Conservation (phyloP, 2,113 vertebrate genomes). For the Alligator sinensis region DNA sequence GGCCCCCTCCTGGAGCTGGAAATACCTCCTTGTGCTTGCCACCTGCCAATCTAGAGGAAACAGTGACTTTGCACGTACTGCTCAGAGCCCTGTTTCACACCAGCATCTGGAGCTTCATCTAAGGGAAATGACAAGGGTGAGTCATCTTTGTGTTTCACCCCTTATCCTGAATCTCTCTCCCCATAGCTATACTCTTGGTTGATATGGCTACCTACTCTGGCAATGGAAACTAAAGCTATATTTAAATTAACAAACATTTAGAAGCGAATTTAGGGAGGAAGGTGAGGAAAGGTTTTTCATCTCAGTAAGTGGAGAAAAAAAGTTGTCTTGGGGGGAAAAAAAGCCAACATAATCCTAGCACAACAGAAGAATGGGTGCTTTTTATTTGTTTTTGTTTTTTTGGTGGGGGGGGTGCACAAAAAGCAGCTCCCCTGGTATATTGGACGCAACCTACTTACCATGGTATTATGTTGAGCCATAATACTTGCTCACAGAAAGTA, state of each 20-base stretch:
- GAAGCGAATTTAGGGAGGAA: neutral
- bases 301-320: neutral
- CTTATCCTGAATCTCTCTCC: no score
- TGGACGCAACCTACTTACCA: neutral
- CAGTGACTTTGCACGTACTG: no score
- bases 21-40: no score
- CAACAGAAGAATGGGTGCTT: neutral
- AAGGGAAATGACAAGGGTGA: no score
- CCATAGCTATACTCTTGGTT: neutral
- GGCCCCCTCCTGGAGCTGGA: no score
- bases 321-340: neutral
- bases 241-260: neutral
- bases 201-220: neutral
- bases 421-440: neutral
- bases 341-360: neutral
- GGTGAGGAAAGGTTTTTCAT: neutral
- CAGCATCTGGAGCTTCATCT: no score
- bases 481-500: neutral
- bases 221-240: neutral
- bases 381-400: neutral
- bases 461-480: neutral
- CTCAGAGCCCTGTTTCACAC: no score
- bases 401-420: neutral
- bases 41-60: no score
- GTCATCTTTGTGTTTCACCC: no score